Conservation (phyloP, 2,797 vertebrate species). For the Streptopelia turtur region DNA sequence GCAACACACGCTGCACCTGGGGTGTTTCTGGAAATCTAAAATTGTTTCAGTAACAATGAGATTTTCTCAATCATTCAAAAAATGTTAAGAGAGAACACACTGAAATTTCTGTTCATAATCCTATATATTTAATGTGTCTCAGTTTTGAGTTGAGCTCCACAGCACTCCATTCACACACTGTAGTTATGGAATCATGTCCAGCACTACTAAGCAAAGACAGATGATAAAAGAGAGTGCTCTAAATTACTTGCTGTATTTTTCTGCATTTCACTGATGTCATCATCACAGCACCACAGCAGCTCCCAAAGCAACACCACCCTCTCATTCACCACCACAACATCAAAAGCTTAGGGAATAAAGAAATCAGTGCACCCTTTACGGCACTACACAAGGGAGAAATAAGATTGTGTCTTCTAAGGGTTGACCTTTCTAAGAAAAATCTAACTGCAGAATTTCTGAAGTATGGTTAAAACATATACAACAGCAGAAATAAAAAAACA, state of each 20-base stretch:
- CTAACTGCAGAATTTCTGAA: no score
- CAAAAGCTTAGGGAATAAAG: rapidly evolving
- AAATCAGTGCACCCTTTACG: rapidly evolving
- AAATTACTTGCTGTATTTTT: neutral
- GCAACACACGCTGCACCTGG: constrained; percentile 89
- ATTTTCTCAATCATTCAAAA: neutral
- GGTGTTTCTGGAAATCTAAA: constrained; percentile 88
- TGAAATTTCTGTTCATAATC: neutral
- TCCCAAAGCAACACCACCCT: neutral
- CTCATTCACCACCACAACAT: rapidly evolving
- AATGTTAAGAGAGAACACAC: rapidly evolving
- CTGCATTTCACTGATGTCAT: neutral
- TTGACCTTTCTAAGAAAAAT: neutral
- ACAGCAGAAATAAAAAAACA: rapidly evolving
- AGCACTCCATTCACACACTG: rapidly evolving
- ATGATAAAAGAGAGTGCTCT: rapidly evolving
- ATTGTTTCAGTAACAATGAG: neutral
- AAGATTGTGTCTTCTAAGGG: rapidly evolving
- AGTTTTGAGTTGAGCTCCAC: neutral
- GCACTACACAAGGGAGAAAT: neutral
- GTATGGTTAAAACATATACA: rapidly evolving
- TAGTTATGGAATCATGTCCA: rapidly evolving
- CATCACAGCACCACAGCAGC: neutral
- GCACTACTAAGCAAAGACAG: neutral
- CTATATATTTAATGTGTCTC: rapidly evolving